phyloP scores from a whole-genome alignment of 2,888 invertebrate species.

The Nomada flava region DNA sequence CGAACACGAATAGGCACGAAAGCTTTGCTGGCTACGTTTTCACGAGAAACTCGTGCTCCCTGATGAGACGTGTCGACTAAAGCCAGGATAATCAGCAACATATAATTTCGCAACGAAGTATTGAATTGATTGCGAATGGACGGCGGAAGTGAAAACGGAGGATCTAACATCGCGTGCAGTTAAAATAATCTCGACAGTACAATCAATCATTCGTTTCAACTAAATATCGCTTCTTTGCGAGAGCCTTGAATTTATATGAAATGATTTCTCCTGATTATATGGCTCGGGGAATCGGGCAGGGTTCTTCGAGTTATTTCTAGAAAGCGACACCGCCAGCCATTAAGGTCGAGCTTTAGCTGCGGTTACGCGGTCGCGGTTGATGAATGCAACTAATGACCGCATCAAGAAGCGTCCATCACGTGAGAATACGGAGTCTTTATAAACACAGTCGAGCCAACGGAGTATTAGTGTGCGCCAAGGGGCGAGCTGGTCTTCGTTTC shows the following conservation, averaged over 20 bases:
- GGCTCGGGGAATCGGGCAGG: constrained; percentile 1
- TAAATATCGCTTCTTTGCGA: constrained; percentile 1
- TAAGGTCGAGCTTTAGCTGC: constrained; percentile 51
- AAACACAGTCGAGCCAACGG: constrained; percentile 38
- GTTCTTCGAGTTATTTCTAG: constrained; percentile 36
- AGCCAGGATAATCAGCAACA: neutral
- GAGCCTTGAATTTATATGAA: neutral
- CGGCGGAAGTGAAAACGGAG: neutral
- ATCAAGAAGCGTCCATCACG: constrained; percentile 53
- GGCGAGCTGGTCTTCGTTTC: constrained; percentile 2
- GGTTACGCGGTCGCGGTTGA: constrained; percentile 10
- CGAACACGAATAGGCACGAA: constrained; percentile 9
- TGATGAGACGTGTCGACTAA: constrained; percentile 7
- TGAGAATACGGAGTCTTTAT: constrained; percentile 42
- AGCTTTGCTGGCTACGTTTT: constrained; percentile 17
- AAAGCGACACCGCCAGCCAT: constrained; percentile 36
- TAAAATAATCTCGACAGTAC: constrained; percentile 33
- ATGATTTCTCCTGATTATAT: neutral
- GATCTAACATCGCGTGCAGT: neutral
- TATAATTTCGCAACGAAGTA: neutral
- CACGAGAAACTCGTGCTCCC: neutral
- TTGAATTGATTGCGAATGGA: neutral
- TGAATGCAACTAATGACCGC: constrained; percentile 57
- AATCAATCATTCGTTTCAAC: constrained; percentile 32
- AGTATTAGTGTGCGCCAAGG: neutral